Conservation (phyloP, 2,888 invertebrate genomes). For the Rotaria magnacalcarata region DNA sequence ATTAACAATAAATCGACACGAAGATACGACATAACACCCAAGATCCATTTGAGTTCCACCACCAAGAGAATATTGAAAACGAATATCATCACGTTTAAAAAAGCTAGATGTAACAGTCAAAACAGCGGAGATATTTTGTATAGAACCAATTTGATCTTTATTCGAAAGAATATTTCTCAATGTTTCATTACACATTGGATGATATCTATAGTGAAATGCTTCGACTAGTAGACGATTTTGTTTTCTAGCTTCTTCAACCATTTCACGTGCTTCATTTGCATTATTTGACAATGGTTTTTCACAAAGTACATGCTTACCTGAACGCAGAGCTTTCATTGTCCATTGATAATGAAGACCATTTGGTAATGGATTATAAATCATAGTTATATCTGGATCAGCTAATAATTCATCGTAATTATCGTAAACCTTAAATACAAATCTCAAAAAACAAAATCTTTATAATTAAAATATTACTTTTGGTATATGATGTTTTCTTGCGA, state of each 20-base stretch:
- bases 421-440: neutral
- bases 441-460: neutral
- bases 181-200: slow-evolving; percentile 3
- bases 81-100: neutral
- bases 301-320: slow-evolving; percentile 21
- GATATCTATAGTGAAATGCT: slow-evolving; percentile 33
- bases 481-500: slow-evolving; percentile 30
- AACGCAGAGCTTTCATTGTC: slow-evolving; percentile 7
- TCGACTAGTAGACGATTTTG: slow-evolving; percentile 7
- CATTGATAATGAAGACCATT: slow-evolving; percentile 26
- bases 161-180: neutral
- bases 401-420: slow-evolving; percentile 13
- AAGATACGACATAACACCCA: neutral
- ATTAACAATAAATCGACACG: slow-evolving; percentile 24
- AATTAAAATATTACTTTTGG: neutral
- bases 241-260: slow-evolving; percentile 28
- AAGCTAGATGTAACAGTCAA: neutral
- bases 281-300: slow-evolving; percentile 21
- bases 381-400: slow-evolving; percentile 25
- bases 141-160: neutral
- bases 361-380: slow-evolving; percentile 29
- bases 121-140: neutral
- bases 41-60: slow-evolving; percentile 16
- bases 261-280: neutral
- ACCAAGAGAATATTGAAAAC: neutral